Evolutionary conservation across 2,888 invertebrate species (phyloP), one percentile per base, ranked within the genome.

Genomic region (Callyntrura sp.): DNA sequence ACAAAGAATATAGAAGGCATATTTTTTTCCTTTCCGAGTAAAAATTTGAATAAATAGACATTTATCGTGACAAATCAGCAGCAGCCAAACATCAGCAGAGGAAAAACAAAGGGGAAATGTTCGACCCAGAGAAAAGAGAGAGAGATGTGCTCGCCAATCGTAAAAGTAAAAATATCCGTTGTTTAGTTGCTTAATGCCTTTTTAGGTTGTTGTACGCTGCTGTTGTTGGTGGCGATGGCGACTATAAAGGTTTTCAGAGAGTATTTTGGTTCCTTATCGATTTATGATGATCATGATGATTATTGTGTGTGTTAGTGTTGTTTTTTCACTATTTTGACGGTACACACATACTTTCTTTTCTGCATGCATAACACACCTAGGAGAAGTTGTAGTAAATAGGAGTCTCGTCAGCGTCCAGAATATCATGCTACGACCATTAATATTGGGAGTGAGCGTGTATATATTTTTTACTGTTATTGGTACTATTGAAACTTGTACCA

Each of bases 271-370:
- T 84, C 8, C 70, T 84, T 84, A 84, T 84, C 83, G 83, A 84
- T 84, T 84, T 70, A 84, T 55, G 70, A 68, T 81, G 81, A 81
- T 78, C 78, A 55, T 62, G 81, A 81, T 81, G 60, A 81, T 81
- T 65, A 20, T 51, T 70, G 51, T 68, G 68, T 28, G 35, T 83
- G 25, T 23, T 48, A 76, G 78, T 79, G 60, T 79, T 76, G 76
- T 76, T 48, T 76, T 65, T 76, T 76, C 20, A 76, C 51, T 51
- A 76, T 76, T 76, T 43, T 76, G 68, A n/a, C 68, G 3, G 35
- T 68, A n/a, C 35, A 35, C 35, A 35, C 35, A 35, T 35, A 4
- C 1, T n/a, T 68, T n/a, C 11, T 68, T 6, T 68, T n/a, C n/a
- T 65, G 62, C 12, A 48, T 73, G 48, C 70, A 48, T 73, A 73